These are phyloP conservation scores for Zoanthus solanderi DNA, from an alignment of 92 coral and sea anemone species.

Conservation along the genomic window DNA sequence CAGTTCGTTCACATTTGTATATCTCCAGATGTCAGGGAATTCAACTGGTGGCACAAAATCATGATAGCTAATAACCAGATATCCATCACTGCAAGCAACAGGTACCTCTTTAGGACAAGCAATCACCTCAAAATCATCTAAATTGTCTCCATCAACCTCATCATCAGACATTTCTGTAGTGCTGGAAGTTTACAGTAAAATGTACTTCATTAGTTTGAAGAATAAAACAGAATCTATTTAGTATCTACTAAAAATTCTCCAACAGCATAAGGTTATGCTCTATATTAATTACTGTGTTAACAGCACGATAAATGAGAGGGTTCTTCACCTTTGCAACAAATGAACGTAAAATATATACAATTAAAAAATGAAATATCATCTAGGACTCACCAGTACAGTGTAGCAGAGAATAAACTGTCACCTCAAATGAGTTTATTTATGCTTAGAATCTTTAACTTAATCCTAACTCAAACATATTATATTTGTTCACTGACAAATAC, in stretches of 20 bases:
- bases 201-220: not conserved
- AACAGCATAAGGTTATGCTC: too few species aligned
- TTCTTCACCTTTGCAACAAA: too few species aligned
- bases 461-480: too few species aligned
- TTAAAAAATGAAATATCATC: too few species aligned
- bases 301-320: too few species aligned
- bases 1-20: conserved; percentile 70
- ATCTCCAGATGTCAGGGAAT: conserved; percentile 65
- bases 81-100: conserved; percentile 63
- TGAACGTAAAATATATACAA: too few species aligned
- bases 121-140: conserved; percentile 69
- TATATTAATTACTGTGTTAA: too few species aligned
- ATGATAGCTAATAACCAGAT: conserved; percentile 71
- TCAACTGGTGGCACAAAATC: conserved; percentile 68
- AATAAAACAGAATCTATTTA: not conserved
- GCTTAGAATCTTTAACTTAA: too few species aligned
- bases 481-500: too few species aligned
- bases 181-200: not conserved
- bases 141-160: conserved; percentile 18
- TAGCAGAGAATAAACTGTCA: too few species aligned
- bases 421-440: too few species aligned
- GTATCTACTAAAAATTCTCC: not conserved
- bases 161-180: conserved; percentile 36
- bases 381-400: too few species aligned
- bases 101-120: conserved; percentile 56